Evolutionary conservation across 2,113 vertebrate species (phyloP).

Genomic region (Sceloporus undulatus): DNA sequence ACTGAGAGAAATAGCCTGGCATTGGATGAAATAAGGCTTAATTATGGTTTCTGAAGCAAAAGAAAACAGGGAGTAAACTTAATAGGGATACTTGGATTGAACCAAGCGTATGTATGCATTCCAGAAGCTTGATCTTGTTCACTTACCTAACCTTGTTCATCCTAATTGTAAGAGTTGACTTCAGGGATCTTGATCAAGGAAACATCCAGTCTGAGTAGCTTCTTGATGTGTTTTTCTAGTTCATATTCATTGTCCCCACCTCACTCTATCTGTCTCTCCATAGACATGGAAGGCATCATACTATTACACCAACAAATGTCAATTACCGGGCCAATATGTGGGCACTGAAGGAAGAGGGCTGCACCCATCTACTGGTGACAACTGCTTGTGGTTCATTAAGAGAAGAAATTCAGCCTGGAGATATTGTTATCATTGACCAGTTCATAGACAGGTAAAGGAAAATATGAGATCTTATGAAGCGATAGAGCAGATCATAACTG

Average conservation of each 20-base stretch:
- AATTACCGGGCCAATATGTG: constrained; percentile 97
- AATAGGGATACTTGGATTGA: neutral
- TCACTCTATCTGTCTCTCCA: neutral
- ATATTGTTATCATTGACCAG: constrained; percentile 94
- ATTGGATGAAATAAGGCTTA: too few species aligned
- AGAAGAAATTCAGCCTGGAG: constrained; percentile 95
- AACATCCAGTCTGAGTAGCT: neutral
- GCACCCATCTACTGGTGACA: constrained; percentile 92
- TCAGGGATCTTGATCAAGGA: neutral
- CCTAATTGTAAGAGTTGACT: neutral
- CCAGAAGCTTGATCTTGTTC: neutral
- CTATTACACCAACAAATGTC: constrained; percentile 91
- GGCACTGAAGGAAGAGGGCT: constrained; percentile 92
- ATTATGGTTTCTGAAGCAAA: neutral
- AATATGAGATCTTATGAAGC: too few species aligned
- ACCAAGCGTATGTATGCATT: neutral
- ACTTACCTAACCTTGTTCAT: too few species aligned
- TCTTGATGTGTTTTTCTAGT: neutral
- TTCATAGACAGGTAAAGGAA: constrained; percentile 92
- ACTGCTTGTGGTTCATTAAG: constrained; percentile 94
- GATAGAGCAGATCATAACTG: neutral
- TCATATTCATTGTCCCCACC: constrained; percentile 13
- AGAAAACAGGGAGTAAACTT: neutral
- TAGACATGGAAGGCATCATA: constrained; percentile 94
- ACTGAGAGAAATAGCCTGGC: too few species aligned